Conservation (phyloP, 2,113 vertebrate species). For the Paralichthys olivaceus region DNA sequence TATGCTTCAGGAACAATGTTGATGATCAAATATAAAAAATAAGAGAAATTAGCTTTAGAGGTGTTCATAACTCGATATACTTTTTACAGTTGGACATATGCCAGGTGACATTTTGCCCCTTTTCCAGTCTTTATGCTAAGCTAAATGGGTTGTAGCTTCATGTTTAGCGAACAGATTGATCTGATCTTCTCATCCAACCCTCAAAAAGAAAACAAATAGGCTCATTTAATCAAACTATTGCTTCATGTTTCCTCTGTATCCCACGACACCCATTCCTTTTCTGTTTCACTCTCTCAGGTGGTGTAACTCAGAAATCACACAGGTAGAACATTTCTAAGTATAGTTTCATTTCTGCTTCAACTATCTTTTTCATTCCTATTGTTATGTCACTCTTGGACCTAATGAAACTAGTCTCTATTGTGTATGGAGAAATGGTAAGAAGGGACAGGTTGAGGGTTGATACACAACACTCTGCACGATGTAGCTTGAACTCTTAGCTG, state of each 20-base stretch:
- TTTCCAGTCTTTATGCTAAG: constrained; percentile 21
- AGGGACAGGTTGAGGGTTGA: constrained; percentile 26
- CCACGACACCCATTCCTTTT: constrained; percentile 2
- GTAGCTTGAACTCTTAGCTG: constrained; percentile 42
- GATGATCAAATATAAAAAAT: not conserved
- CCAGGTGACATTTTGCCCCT: not conserved
- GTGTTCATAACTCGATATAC: not conserved
- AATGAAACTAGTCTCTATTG: constrained; percentile 27
- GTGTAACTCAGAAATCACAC: constrained; percentile 31
- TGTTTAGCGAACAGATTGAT: not conserved
- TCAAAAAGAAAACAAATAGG: constrained; percentile 5
- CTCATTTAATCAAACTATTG: constrained; percentile 16
- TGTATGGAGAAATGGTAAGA: constrained; percentile 25
- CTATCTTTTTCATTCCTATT: constrained; percentile 33
- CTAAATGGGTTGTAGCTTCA: not conserved
- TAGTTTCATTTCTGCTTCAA: constrained; percentile 38
- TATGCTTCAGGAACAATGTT: not conserved
- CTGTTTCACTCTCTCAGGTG: constrained; percentile 8
- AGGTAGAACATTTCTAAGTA: constrained; percentile 44
- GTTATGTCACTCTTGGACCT: constrained; percentile 23
- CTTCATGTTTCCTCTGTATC: constrained; percentile 8
- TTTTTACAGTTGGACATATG: not conserved
- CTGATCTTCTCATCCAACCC: not conserved
- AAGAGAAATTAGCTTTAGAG: not conserved
- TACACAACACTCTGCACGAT: constrained; percentile 53